phyloP scores from a whole-genome alignment of 64 coral and sea anemone species.

The Cladopsammia gracilis region DNA sequence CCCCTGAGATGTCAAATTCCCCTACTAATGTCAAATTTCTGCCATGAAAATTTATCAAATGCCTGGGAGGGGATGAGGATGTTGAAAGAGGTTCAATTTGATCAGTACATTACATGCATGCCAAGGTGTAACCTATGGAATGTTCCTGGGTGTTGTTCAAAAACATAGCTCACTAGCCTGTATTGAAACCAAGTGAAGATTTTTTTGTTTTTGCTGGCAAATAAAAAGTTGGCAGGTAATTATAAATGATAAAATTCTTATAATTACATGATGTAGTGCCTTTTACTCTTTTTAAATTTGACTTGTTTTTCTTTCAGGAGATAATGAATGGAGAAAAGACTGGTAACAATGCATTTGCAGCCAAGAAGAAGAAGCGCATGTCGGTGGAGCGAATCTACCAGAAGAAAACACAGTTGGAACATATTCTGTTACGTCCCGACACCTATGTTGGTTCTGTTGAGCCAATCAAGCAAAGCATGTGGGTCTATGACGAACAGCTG shows the following conservation, averaged over 20 bases:
- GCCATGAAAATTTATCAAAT: too few species aligned
- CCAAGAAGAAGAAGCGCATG: constrained; percentile 91
- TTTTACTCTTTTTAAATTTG: neutral
- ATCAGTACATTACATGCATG: too few species aligned
- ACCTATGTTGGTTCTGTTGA: constrained; percentile 98
- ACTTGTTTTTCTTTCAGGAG: constrained; percentile 70
- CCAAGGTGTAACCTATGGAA: too few species aligned
- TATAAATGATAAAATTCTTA: neutral
- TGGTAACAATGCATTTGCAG: constrained; percentile 34
- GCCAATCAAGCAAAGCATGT: constrained; percentile 92
- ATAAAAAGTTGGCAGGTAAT: too few species aligned
- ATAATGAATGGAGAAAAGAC: constrained; percentile 75
- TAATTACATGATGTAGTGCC: neutral
- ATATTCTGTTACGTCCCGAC: constrained; percentile 95
- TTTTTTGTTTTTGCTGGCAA: too few species aligned
- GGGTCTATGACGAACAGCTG: constrained; percentile 89
- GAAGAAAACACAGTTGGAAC: constrained; percentile 98
- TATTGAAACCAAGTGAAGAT: too few species aligned
- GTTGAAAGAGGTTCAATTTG: too few species aligned
- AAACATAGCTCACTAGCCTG: too few species aligned
- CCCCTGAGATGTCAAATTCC: too few species aligned
- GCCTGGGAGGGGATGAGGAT: too few species aligned
- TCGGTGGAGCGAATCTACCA: constrained; percentile 98
- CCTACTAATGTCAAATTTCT: too few species aligned
- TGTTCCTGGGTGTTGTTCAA: too few species aligned